Evolutionary conservation across 1,140 invertebrate genomes (phyloP), one percentile per base, ranked within the genome.

Genomic region (Oreohelix idahoensis): DNA sequence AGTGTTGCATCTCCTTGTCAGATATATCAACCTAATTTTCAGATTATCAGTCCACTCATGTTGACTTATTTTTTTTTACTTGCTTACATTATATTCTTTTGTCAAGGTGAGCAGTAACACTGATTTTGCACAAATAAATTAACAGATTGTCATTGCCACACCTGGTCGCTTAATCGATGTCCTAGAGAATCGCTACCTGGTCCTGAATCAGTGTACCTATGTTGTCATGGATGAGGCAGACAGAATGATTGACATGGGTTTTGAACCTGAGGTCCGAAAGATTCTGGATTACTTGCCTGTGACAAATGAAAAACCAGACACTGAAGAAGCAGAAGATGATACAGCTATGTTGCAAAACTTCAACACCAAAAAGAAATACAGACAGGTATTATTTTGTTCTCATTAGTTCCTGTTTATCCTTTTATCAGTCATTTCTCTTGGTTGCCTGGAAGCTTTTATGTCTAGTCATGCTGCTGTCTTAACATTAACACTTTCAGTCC

Each of bases 241-340:
- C 94, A 93, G 98, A 36, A 99, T 99, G 98, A 98, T 99, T 89
- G 98, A 99, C 91, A 98, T 99, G 97, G 98, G 98, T 93, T 99
- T 99, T 93, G 98, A 99, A 93, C 96, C 97, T 49, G 96, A 99
- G 92, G 98, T 99, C 0, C 98, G 99, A 90, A 98, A 98, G 91
- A 99, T 99, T 92, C 93, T 99, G 0, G 98, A 99, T 89, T 98
- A 97, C 88, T 98, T 99, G 96, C 99, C 99, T 0, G 98, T 99
- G 0, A 96, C 97, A 4, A 99, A 99, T 94, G 94, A 98, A 70
- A 99, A 99, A 92, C 99, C 98, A 2, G 99, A 99, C 90, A 97
- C 96, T 0, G 99, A 99, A 87, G 98, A 99, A 88, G 98, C 98
- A 26, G 99, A 99, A 94, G 97, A 99, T 93, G 97, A 97, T 85